These are phyloP conservation scores for Himalopsyche japonica DNA, from an alignment of 2,888 invertebrate species.

Conservation along the genomic window DNA sequence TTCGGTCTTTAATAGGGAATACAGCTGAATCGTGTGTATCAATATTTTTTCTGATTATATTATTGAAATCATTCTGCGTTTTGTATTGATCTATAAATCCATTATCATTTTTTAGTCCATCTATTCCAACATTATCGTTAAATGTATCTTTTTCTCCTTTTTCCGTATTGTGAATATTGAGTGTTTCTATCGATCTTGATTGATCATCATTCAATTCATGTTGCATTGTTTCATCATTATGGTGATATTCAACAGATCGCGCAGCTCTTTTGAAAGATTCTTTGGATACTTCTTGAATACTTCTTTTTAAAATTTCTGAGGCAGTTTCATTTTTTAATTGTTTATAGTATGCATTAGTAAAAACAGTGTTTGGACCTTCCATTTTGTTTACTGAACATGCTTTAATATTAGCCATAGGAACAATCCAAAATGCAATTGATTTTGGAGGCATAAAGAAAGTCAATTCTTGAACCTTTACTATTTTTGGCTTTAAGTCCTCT, in stretches of 20 bases:
- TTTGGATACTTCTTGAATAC: neutral
- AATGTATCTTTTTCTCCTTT: neutral
- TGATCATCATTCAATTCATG: neutral
- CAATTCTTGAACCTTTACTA: constrained; percentile 59
- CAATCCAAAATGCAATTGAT: constrained; percentile 75
- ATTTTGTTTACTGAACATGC: constrained; percentile 54
- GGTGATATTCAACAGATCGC: neutral
- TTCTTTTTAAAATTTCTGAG: neutral
- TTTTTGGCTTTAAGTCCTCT: constrained; percentile 60
- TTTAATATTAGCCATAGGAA: constrained; percentile 67
- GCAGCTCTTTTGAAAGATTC: neutral
- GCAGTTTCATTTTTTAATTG: neutral
- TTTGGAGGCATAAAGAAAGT: constrained; percentile 65
- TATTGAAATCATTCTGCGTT: neutral
- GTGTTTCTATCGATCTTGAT: neutral
- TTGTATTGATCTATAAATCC: neutral
- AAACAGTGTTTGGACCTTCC: neutral
- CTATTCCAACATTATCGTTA: neutral
- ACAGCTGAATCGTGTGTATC: neutral
- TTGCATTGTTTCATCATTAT: neutral
- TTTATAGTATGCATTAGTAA: neutral
- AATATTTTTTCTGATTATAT: neutral
- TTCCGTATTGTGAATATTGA: neutral
- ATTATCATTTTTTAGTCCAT: neutral
- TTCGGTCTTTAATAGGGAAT: neutral